Percentiles rank a stretch among this genome's conserved stretches.
phyloP scores from a whole-genome alignment of 2,888 invertebrate genomes.

The Acronicta leporina region DNA sequence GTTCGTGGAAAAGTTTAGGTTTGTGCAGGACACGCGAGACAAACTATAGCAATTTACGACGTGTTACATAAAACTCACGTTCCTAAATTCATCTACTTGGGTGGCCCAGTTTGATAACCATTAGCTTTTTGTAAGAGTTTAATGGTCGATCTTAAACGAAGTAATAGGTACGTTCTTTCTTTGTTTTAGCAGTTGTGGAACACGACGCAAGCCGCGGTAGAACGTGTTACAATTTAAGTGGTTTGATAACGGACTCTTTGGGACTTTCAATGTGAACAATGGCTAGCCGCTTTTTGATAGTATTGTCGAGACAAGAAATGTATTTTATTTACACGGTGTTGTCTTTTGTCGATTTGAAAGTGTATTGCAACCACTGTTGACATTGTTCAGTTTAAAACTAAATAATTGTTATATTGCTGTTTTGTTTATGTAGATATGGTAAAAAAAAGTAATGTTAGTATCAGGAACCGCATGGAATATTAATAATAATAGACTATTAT shows the following conservation, averaged over 20 bases:
- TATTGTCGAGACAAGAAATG: conserved; percentile 28
- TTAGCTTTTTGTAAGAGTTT: conserved; percentile 82
- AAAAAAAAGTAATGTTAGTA: too few species aligned
- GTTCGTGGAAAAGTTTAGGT: conserved; percentile 79
- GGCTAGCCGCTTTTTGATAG: conserved; percentile 35
- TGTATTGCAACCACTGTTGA: conserved; percentile 13
- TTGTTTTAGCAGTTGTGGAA: conserved; percentile 70
- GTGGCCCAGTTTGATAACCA: conserved; percentile 82
- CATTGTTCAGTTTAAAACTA: too few species aligned
- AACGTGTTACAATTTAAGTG: conserved; percentile 57
- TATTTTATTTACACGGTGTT: conserved; percentile 29
- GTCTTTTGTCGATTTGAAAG: conserved; percentile 11
- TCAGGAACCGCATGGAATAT: too few species aligned
- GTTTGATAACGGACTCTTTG: conserved; percentile 46
- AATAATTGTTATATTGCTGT: too few species aligned
- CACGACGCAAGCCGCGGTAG: conserved; percentile 42
- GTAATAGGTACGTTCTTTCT: conserved; percentile 73
- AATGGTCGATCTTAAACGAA: conserved; percentile 76
- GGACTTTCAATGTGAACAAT: conserved; percentile 39
- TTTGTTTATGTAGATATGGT: too few species aligned
- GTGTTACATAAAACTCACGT: conserved; percentile 82
- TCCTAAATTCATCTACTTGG: conserved; percentile 82
- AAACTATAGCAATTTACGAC: conserved; percentile 80
- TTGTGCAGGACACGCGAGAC: conserved; percentile 69
- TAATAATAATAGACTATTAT: too few species aligned